Conservation (phyloP, 2,113 vertebrate genomes). For the Setophaga coronata region DNA sequence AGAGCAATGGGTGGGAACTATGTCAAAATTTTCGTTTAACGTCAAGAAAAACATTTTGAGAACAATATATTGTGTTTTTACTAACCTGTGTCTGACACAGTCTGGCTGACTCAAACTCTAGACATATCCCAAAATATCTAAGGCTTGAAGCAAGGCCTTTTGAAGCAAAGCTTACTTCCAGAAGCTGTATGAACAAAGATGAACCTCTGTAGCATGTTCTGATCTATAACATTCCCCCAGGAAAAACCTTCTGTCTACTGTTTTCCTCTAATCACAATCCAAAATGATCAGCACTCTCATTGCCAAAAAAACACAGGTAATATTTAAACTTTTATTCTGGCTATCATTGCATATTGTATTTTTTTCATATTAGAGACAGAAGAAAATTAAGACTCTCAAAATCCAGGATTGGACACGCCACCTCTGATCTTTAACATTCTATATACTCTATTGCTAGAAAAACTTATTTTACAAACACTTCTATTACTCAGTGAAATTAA, state of each 20-base stretch:
- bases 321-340: neutral
- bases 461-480: neutral
- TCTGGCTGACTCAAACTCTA: neutral
- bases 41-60: neutral
- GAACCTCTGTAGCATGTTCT: neutral
- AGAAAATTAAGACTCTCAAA: neutral
- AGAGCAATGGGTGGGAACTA: neutral
- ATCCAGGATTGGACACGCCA: neutral
- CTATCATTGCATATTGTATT: neutral
- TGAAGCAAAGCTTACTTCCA: neutral
- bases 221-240: neutral
- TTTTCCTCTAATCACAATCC: neutral
- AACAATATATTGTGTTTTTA: neutral
- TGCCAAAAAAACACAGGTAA: accelerated
- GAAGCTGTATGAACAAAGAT: neutral
- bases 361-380: neutral
- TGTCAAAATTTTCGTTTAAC: neutral
- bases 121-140: neutral
- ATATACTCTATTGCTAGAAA: neutral
- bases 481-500: neutral
- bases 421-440: neutral
- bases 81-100: neutral
- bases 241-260: neutral
- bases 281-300: neutral
- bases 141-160: neutral